Percentiles rank a stretch among this genome's conserved stretches.
These are phyloP conservation scores for Noturus placidus DNA, from an alignment of 2,113 vertebrate genomes.

Conservation along the genomic window DNA sequence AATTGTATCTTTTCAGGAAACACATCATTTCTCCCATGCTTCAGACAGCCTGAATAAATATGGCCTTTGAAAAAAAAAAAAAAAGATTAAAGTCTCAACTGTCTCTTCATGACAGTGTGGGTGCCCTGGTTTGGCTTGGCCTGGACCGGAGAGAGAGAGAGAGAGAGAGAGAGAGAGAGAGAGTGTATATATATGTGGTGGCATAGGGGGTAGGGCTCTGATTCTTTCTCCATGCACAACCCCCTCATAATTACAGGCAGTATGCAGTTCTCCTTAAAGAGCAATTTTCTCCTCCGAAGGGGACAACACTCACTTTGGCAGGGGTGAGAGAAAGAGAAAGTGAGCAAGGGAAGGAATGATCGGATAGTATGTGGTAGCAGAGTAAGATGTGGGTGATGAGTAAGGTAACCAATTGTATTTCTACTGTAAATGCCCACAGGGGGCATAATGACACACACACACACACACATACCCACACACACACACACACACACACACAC, in stretches of 20 bases:
- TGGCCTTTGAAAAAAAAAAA: constrained; percentile 33
- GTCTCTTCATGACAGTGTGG: constrained; percentile 49
- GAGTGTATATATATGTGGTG: constrained; percentile 25
- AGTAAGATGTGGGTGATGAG: constrained; percentile 42
- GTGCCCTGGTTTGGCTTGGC: constrained; percentile 60
- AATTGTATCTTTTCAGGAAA: constrained; percentile 39
- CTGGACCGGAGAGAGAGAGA: constrained; percentile 38
- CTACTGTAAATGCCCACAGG: constrained; percentile 42
- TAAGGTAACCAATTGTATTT: constrained; percentile 50
- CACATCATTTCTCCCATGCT: constrained; percentile 43
- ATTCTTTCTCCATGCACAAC: constrained; percentile 63
- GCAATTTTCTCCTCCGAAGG: constrained; percentile 64
- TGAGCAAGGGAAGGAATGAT: constrained; percentile 30
- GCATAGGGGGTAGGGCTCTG: constrained; percentile 63
- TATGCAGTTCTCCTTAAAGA: constrained; percentile 68
- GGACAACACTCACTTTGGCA: constrained; percentile 63
- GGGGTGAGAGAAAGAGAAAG: constrained; percentile 53
- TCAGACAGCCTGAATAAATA: constrained; percentile 45
- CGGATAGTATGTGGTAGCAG: neutral
- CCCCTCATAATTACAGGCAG: constrained; percentile 77
- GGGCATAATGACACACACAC: constrained; percentile 42
- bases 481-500: neutral
- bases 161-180: neutral
- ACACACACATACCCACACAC: neutral
- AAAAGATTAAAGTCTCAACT: constrained; percentile 41